Conservation (phyloP, 2,888 invertebrate genomes). For the Caenorhabditis macrosperma region DNA sequence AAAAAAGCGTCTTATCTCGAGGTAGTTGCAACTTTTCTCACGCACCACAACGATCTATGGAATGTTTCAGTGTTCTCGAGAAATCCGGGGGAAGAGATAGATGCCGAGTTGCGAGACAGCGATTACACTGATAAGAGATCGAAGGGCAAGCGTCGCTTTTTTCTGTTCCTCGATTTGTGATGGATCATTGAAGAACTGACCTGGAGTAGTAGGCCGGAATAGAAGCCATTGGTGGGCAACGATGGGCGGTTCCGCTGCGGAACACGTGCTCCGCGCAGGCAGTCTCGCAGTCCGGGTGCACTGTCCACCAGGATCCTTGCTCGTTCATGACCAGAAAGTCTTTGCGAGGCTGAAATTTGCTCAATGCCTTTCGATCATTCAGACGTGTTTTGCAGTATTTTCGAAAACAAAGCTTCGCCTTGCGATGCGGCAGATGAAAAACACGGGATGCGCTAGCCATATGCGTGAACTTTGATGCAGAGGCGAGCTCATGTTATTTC, state of each 20-base stretch:
- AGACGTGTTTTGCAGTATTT: not conserved
- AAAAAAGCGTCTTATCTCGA: conserved; percentile 30
- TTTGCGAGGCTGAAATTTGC: conserved; percentile 67
- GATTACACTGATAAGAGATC: conserved; percentile 55
- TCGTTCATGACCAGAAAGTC: conserved; percentile 72
- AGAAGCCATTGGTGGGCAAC: conserved; percentile 64
- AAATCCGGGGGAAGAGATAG: conserved; percentile 25
- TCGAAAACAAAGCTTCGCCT: not conserved
- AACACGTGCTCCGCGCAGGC: conserved; percentile 68
- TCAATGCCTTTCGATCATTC: conserved; percentile 2
- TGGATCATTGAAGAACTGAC: conserved; percentile 13
- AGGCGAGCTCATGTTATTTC: too few species aligned
- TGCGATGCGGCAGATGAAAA: conserved; percentile 2
- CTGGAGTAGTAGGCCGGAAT: conserved; percentile 57
- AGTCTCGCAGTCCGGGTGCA: conserved; percentile 68
- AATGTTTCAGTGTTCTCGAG: conserved; percentile 40
- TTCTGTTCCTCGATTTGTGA: not conserved
- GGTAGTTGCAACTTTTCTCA: conserved; percentile 18
- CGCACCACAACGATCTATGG: conserved; percentile 33
- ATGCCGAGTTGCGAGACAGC: conserved; percentile 2
- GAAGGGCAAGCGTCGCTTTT: conserved; percentile 34
- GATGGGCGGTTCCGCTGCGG: conserved; percentile 60
- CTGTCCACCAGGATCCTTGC: conserved; percentile 72
- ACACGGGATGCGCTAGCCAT: not conserved
- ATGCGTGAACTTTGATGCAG: conserved; percentile 9